Evolutionary conservation across 2,113 vertebrate genomes (phyloP), one percentile per base, ranked within the genome.

Genomic region (Triplophysa siluroides): DNA sequence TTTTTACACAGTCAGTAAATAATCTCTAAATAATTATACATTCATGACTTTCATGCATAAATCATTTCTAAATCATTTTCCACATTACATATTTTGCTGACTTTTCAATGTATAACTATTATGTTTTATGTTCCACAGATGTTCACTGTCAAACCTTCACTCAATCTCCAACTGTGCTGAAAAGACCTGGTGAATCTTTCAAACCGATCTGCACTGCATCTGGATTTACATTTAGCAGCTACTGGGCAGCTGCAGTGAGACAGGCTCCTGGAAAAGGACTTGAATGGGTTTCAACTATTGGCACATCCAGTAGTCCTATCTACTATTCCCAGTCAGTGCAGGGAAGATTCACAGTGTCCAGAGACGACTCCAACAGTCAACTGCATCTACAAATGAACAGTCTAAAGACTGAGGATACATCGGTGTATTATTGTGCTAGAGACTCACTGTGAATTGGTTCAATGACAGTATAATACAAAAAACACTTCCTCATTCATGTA

Each of bases 321-420:
- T 7, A 0, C 1, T 81, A 83, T 45, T 76, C 82, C 21, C 73
- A 78, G 29, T 72, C 73, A n/a, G 43, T 87, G 5, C 41, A 79
- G 50, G 83, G 87, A 62, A 80, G 82, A 47, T 86, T 88, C 45
- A 86, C 81, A 54, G 38, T 81, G 75, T 81, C 84, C 78, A 84
- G 81, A 86, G 77, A 80, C 71, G 79, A 86, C 64, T 74, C 47
- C 74, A 84, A 38, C 33, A 82, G 47, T 58, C 78, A 86, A 54
- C 72, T 86, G 74, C 81, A 85, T 65, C 84, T 85, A 45, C 81
- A 83, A 62, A 84, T 85, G 80, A 83, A 45, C 78, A 84, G 78
- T 12, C 68, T 86, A 62, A 82, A 76, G 58, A 66, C 78, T 45
- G 85, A 78, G 78, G 83, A 86, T 63, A 79, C 76, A 13, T 80